phyloP scores from a whole-genome alignment of 2,888 invertebrate genomes.

The Amblyjoppa proteus region DNA sequence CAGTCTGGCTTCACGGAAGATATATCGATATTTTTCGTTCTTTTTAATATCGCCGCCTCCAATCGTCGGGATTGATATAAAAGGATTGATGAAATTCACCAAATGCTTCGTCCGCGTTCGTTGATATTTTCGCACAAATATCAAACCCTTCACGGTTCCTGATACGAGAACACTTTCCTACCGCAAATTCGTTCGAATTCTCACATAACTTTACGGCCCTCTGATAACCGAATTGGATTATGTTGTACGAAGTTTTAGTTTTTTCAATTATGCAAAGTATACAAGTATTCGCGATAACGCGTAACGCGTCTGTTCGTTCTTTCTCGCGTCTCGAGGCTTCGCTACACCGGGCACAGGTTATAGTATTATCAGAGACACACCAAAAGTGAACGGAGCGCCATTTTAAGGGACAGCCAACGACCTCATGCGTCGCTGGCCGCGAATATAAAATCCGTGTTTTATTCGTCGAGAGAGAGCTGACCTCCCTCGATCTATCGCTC shows the following conservation, averaged over 20 bases:
- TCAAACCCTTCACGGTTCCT: conserved; percentile 13
- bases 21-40: conserved; percentile 14
- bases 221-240: not conserved
- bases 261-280: not conserved
- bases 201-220: conserved; percentile 4
- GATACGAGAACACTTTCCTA: conserved; percentile 5
- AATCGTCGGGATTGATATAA: conserved; percentile 7
- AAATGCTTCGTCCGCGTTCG: conserved; percentile 40
- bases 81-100: conserved; percentile 65
- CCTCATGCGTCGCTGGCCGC: conserved; percentile 24
- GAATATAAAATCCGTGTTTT: conserved; percentile 7
- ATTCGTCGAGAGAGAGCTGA: too few relatives aligned
- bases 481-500: conserved; percentile 19
- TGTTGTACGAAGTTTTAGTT: not conserved
- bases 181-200: not conserved
- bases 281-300: too few relatives aligned
- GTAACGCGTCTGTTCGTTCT: conserved; percentile 17
- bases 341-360: conserved; percentile 43
- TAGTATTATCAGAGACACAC: conserved; percentile 2
- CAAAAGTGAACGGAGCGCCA: conserved; percentile 5
- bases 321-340: conserved; percentile 5
- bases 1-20: conserved; percentile 39
- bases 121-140: conserved; percentile 38
- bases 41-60: conserved; percentile 14
- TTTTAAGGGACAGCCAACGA: conserved; percentile 23